These are phyloP conservation scores for Apogon hyalosoma DNA, from an alignment of 2,797 vertebrate species.

Conservation along the genomic window DNA sequence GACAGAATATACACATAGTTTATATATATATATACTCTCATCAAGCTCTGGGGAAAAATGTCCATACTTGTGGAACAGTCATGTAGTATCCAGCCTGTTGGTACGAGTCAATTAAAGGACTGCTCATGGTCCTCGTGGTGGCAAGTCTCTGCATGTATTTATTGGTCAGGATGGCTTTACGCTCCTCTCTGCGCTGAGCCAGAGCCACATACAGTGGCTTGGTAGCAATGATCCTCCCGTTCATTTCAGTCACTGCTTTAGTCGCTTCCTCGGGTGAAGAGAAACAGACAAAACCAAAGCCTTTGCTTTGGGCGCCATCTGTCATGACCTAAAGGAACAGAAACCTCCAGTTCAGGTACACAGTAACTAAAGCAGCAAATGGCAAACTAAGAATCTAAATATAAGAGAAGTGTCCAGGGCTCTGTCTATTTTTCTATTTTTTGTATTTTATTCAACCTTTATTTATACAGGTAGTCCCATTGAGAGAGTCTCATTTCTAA, in stretches of 20 bases:
- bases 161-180: conserved; percentile 96
- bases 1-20: too few species aligned
- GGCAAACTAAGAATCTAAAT: too few species aligned
- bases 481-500: too few species aligned
- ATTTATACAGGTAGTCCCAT: too few species aligned
- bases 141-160: conserved; percentile 96
- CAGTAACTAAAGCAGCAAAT: too few species aligned
- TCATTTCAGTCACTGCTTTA: conserved; percentile 98
- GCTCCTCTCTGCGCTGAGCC: conserved; percentile 95
- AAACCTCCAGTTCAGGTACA: background rate
- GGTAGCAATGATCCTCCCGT: conserved; percentile 93
- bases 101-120: conserved; percentile 88
- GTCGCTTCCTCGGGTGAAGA: conserved; percentile 99
- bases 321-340: conserved; percentile 91
- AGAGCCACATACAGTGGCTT: conserved; percentile 97
- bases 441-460: too few species aligned
- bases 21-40: background rate
- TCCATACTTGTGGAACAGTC: conserved; percentile 89
- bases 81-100: conserved; percentile 92
- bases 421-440: too few species aligned
- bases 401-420: too few species aligned
- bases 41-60: background rate
- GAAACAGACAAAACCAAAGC: conserved; percentile 99
- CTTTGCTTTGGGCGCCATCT: conserved; percentile 94
- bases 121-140: conserved; percentile 86